A percentile compares a stretch with the other conserved stretches of the same genome.
These are phyloP conservation scores for Erannis defoliaria DNA, from an alignment of 2,888 invertebrate species.

Conservation along the genomic window DNA sequence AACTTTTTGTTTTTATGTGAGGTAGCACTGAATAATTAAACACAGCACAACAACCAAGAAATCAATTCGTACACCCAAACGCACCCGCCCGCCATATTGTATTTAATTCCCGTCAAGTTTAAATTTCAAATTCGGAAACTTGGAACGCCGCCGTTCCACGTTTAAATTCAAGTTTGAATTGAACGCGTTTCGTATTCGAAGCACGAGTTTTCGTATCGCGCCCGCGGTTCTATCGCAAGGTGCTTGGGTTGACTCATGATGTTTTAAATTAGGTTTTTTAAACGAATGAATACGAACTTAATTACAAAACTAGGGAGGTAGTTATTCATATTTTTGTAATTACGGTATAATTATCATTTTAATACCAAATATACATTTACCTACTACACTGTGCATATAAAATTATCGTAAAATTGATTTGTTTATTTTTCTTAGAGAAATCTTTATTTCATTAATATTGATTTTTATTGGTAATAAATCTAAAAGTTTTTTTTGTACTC, in stretches of 20 bases:
- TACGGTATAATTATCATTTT: too few relatives aligned
- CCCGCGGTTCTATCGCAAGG: conserved; percentile 52
- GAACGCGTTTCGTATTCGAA: conserved; percentile 77
- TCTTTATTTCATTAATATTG: too few relatives aligned
- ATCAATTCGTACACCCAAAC: conserved; percentile 26
- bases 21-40: background rate
- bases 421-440: too few relatives aligned
- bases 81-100: conserved; percentile 67
- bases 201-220: conserved; percentile 81
- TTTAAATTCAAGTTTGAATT: conserved; percentile 84
- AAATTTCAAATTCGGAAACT: conserved; percentile 84
- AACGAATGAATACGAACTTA: too few relatives aligned
- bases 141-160: conserved; percentile 72
- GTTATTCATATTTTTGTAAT: too few relatives aligned
- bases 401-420: too few relatives aligned
- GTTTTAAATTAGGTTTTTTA: conserved; percentile 35
- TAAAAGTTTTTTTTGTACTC: too few relatives aligned
- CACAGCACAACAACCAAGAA: conserved; percentile 10
- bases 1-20: too few relatives aligned
- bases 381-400: too few relatives aligned
- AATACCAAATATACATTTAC: too few relatives aligned
- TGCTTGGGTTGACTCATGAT: conserved; percentile 60
- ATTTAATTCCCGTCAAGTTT: conserved; percentile 81
- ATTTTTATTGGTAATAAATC: too few relatives aligned
- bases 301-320: too few relatives aligned